Evolutionary conservation across 2,113 vertebrate species (phyloP), one percentile per base, ranked within the genome.

Genomic region (Cromileptes altivelis): DNA sequence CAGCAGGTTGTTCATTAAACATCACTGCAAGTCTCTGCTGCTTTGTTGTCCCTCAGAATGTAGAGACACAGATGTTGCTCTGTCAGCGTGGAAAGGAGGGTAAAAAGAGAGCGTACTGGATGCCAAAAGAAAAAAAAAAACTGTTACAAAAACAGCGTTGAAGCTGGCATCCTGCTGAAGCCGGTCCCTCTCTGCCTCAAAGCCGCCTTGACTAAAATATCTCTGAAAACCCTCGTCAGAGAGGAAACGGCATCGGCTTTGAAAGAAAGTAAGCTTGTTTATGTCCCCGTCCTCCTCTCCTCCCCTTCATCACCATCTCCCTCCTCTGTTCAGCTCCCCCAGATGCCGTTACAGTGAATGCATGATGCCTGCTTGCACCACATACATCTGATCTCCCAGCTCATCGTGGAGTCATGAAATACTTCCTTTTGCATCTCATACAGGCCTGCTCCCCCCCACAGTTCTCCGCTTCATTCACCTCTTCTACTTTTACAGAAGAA

Each of bases 151-250:
- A 49, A 1, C 49, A 1, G 27, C 50, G 23, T 19, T 56, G 74
- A 76, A 60, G 73, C 75, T 53, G 64, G 82, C 88, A 83, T 87
- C 84, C 80, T 69, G 77, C 69, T 85, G 75, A 76, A 85, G 56
- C 70, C 45, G 10, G 14, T 56, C 71, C 15, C 61, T 67, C 75
- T 68, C 27, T 52, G 63, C 80, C 68, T 84, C 73, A 75, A 70
- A 88, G 84, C 64, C 4, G 73, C 61, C 23, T 74, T 42, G 47
- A 58, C 62, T 50, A 49, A 88, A 78, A 85, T 74, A 72, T 70
- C 79, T 68, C 78, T 42, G 50, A 55, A 78, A 72, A 75, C 71
- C 10, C 76, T 75, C 2, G 19, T 82, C 78, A 55, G 72, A 40
- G n/a, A 75, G 72, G 84, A 69, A 93, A 57, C 4, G 15, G 61